Evolutionary conservation across 2,888 invertebrate species (phyloP).

Genomic region (Pseudococcus longispinus): DNA sequence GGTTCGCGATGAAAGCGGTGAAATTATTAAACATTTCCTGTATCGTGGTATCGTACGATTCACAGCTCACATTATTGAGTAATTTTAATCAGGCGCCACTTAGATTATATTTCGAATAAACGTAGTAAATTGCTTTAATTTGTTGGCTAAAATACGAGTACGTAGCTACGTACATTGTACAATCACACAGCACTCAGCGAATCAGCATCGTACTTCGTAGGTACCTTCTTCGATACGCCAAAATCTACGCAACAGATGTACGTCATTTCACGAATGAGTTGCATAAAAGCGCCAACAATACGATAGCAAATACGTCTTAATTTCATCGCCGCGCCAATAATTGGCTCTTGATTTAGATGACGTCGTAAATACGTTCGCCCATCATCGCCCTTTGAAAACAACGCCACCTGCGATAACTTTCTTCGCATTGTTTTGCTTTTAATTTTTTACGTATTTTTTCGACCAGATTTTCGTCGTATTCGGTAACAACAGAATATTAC

Average conservation of each 20-base stretch:
- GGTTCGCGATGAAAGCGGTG: not conserved
- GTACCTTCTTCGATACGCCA: not conserved
- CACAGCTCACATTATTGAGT: not conserved
- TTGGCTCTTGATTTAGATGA: not conserved
- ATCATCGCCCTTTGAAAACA: not conserved
- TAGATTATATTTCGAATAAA: not conserved
- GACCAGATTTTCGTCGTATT: not conserved
- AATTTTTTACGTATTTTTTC: not conserved
- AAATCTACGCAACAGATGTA: not conserved
- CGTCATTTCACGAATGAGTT: not conserved
- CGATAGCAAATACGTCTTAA: not conserved
- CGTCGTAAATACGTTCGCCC: not conserved
- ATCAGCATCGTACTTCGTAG: too few relatives aligned
- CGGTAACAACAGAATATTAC: not conserved
- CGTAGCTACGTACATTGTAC: not conserved
- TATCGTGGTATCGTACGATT: not conserved
- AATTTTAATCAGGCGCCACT: conserved; percentile 1
- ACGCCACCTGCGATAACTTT: not conserved
- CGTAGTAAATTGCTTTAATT: not conserved
- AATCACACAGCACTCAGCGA: too few relatives aligned
- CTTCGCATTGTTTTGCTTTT: not conserved
- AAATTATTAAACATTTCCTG: not conserved
- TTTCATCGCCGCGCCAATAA: not conserved
- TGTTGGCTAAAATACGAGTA: not conserved
- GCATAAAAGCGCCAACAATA: not conserved